phyloP scores from a whole-genome alignment of 2,797 vertebrate genomes.

The Artibeus jamaicensis region DNA sequence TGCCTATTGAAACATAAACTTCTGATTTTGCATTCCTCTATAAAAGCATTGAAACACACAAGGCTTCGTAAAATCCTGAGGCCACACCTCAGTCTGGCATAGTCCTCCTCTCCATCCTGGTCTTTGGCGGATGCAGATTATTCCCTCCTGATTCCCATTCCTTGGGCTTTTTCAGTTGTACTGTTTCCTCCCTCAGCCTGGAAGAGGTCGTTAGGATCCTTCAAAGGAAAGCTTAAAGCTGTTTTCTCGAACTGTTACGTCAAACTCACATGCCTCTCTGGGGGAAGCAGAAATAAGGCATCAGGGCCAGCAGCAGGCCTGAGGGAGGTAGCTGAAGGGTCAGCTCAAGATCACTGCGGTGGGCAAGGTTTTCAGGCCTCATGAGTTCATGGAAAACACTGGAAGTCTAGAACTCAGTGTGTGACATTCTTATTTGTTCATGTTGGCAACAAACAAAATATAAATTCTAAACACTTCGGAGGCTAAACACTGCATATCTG shows the following conservation, averaged over 20 bases:
- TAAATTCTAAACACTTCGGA: neutral
- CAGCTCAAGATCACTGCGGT: neutral
- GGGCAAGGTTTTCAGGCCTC: neutral
- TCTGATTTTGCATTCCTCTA: neutral
- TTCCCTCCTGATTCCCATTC: neutral
- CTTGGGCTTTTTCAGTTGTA: neutral
- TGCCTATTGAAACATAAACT: neutral
- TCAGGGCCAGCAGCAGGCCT: neutral
- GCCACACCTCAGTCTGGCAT: neutral
- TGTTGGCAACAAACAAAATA: neutral
- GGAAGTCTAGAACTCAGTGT: neutral
- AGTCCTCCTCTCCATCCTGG: neutral
- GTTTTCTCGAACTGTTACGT: neutral
- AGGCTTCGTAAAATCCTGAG: neutral
- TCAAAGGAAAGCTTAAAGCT: neutral
- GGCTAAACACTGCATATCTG: neutral
- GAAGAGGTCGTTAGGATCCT: neutral
- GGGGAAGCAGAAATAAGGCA: neutral
- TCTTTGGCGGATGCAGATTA: neutral
- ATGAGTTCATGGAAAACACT: neutral
- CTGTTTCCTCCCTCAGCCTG: neutral
- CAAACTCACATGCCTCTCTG: neutral
- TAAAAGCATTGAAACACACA: neutral
- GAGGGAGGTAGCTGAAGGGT: neutral
- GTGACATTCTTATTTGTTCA: neutral